Evolutionary conservation across 1,140 invertebrate genomes (phyloP).

Genomic region (Caerostris darwini): DNA sequence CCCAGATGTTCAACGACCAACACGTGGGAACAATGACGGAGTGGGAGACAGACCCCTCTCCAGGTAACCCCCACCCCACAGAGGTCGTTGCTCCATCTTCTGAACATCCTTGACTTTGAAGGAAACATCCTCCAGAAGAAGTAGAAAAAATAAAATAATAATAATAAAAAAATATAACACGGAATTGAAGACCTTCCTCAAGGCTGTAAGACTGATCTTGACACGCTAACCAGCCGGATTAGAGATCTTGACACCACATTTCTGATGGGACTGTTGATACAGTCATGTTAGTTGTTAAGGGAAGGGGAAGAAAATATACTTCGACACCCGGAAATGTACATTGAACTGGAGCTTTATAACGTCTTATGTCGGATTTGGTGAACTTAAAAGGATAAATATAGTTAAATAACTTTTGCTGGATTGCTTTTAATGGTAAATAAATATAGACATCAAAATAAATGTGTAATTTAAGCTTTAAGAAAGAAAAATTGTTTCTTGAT

Average conservation of each 20-base stretch:
- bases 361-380: too few relatives aligned
- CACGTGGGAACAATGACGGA: conserved; percentile 21
- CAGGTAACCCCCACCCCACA: neutral
- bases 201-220: neutral
- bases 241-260: conserved; percentile 22
- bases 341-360: neutral
- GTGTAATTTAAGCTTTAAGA: too few relatives aligned
- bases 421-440: too few relatives aligned
- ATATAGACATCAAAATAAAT: too few relatives aligned
- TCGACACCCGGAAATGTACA: neutral
- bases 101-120: conserved; percentile 66
- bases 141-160: neutral
- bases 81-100: conserved; percentile 58
- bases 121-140: neutral
- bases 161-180: neutral
- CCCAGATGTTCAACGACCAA: conserved; percentile 67
- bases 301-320: neutral
- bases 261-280: neutral
- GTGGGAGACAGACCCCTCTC: neutral
- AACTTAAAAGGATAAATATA: too few relatives aligned
- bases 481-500: too few relatives aligned
- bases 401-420: too few relatives aligned
- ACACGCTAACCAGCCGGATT: conserved; percentile 29
- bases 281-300: neutral
- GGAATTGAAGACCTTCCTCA: neutral